phyloP scores from a whole-genome alignment of 2,113 vertebrate species.

The Hypomesus transpacificus region DNA sequence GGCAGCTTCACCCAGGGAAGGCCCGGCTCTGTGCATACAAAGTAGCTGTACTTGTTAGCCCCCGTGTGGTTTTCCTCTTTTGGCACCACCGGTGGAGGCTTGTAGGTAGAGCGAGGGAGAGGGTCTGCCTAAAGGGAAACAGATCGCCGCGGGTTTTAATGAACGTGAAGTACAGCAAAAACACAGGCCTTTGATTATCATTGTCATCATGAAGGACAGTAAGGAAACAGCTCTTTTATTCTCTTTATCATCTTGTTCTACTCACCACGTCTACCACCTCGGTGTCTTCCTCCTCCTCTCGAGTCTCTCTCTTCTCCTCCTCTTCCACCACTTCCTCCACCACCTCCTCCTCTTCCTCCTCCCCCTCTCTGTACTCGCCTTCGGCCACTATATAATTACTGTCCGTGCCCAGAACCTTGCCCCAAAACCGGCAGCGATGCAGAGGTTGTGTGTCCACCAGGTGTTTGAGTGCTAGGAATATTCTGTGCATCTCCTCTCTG shows the following conservation, averaged over 20 bases:
- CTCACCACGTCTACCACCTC: conserved; percentile 45
- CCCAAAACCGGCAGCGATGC: conserved; percentile 87
- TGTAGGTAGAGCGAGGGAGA: conserved; percentile 76
- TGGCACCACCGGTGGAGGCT: conserved; percentile 73
- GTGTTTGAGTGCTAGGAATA: conserved; percentile 87
- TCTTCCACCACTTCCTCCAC: conserved; percentile 57
- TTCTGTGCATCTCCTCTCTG: conserved; percentile 81
- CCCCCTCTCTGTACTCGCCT: conserved; percentile 77
- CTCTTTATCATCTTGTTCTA: not conserved
- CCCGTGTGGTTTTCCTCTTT: conserved; percentile 81
- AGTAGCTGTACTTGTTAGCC: conserved; percentile 87
- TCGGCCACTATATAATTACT: conserved; percentile 89
- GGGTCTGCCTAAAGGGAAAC: conserved; percentile 55
- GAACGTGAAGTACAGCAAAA: not conserved
- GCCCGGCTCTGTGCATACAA: conserved; percentile 88
- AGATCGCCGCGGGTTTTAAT: not conserved
- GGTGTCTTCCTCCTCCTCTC: conserved; percentile 36
- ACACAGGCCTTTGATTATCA: no score
- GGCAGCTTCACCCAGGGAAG: conserved; percentile 86
- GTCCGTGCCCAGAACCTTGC: conserved; percentile 85
- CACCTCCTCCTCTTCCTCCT: conserved; percentile 77
- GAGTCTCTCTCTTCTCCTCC: conserved; percentile 43
- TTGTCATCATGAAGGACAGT: not conserved
- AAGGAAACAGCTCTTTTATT: not conserved
- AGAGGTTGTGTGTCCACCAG: conserved; percentile 76